These are phyloP conservation scores for Psammodynastes pulverulentus DNA, from an alignment of 2,113 vertebrate genomes.

Conservation along the genomic window DNA sequence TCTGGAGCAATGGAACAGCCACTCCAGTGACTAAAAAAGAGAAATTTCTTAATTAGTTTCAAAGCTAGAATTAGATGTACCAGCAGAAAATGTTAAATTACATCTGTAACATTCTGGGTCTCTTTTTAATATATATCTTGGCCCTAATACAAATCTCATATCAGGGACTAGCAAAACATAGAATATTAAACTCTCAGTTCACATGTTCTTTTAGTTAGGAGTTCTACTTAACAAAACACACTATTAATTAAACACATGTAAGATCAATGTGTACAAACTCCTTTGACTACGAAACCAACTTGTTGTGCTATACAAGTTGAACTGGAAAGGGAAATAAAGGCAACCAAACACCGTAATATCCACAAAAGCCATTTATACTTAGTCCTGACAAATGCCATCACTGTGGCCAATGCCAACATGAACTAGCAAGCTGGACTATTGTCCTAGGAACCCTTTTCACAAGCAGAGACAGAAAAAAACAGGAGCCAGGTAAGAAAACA, in stretches of 20 bases:
- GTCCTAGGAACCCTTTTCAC: background rate
- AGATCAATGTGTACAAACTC: background rate
- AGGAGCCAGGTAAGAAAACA: background rate
- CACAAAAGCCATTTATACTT: background rate
- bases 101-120: background rate
- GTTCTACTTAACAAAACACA: background rate
- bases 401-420: too few relatives aligned
- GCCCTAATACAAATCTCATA: background rate
- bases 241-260: background rate
- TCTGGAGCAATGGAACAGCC: background rate
- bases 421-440: background rate
- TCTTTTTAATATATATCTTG: background rate
- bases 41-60: background rate
- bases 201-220: background rate
- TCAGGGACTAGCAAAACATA: background rate
- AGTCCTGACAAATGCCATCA: background rate
- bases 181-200: background rate
- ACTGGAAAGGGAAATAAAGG: background rate
- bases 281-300: background rate
- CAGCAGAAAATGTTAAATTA: background rate
- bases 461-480: fast-evolving
- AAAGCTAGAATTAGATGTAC: background rate
- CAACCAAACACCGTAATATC: background rate
- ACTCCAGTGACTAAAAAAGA: background rate
- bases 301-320: background rate